Evolutionary conservation across 2,888 invertebrate species (phyloP).

Genomic region (Philhelius pedissequus): DNA sequence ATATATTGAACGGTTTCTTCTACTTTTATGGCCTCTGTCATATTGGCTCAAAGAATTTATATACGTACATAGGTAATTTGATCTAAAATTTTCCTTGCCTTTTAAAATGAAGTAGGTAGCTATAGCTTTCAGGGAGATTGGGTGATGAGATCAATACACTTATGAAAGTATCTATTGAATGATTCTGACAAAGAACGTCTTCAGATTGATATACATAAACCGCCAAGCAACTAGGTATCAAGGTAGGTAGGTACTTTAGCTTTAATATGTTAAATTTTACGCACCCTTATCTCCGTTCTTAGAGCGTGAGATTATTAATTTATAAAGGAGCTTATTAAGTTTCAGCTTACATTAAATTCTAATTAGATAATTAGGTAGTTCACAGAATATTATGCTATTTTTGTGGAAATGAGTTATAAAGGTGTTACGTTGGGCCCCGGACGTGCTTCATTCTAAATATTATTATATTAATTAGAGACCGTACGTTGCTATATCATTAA

Average conservation of each 20-base stretch:
- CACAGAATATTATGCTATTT: not conserved
- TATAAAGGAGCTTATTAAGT: not conserved
- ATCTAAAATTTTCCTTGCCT: not conserved
- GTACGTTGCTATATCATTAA: not conserved
- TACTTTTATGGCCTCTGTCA: not conserved
- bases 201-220: not conserved
- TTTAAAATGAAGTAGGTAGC: not conserved
- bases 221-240: not conserved
- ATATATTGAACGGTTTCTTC: no score
- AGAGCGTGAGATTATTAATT: not conserved
- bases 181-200: not conserved
- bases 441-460: not conserved
- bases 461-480: not conserved
- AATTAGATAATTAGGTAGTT: not conserved
- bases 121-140: not conserved
- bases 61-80: slow-evolving; percentile 24
- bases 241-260: not conserved
- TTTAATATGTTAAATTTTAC: not conserved
- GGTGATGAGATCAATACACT: slow-evolving; percentile 2
- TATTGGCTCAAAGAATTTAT: slow-evolving; percentile 7
- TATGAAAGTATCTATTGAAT: slow-evolving; percentile 8
- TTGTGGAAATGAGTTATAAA: not conserved
- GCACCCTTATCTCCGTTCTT: not conserved
- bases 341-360: not conserved
- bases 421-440: not conserved